phyloP scores from a whole-genome alignment of 1,140 invertebrate genomes.

The Spodoptera frugiperda region DNA sequence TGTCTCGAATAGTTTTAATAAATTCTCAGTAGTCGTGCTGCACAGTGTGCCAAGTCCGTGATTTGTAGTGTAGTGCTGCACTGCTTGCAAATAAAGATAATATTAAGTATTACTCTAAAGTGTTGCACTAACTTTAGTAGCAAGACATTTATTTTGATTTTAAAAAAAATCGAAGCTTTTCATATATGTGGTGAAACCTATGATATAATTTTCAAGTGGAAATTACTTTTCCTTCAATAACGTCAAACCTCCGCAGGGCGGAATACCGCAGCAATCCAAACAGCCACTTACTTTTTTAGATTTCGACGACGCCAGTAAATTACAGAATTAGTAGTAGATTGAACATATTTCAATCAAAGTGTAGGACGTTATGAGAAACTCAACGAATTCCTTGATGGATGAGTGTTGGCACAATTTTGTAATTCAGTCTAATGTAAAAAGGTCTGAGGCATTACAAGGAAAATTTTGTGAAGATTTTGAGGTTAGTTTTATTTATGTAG shows the following conservation, averaged over 20 bases:
- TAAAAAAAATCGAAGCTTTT: no score
- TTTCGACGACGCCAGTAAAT: neutral
- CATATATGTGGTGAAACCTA: no score
- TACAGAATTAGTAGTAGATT: neutral
- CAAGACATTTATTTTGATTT: no score
- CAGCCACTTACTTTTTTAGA: constrained; percentile 11
- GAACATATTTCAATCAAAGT: neutral
- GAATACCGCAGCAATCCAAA: neutral
- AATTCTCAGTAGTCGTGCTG: neutral
- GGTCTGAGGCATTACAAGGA: no score
- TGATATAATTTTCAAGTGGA: no score
- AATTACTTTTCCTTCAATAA: no score
- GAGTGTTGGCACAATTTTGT: no score
- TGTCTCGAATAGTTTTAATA: constrained; percentile 1
- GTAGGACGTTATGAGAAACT: neutral
- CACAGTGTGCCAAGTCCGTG: neutral
- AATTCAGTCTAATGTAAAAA: no score
- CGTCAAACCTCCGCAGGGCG: neutral
- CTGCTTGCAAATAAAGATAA: neutral
- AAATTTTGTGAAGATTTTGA: no score
- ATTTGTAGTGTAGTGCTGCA: neutral
- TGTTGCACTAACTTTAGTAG: no score
- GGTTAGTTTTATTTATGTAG: no score
- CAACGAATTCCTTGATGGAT: neutral
- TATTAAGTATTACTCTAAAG: neutral